Evolutionary conservation across 2,888 invertebrate species (phyloP), one percentile per base, ranked within the genome.

Genomic region (Callyntrura sp.): DNA sequence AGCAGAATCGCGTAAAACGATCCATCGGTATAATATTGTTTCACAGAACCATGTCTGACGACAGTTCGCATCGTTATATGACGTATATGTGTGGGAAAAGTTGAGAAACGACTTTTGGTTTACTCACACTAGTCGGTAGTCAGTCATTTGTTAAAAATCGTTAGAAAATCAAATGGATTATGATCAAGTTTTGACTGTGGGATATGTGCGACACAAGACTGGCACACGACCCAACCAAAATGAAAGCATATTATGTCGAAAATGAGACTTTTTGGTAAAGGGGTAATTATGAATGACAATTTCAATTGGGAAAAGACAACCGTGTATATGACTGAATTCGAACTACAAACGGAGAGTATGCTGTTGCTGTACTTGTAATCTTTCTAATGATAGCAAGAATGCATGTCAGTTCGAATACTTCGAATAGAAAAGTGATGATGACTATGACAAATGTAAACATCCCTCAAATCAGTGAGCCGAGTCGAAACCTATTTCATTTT

Each of bases 211-310:
- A 78, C 89, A 68, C 85, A 89, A 89, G 89, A 23, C 89, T 68
- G 85, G 79, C 89, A 89, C 89, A 89, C 89, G 89, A 89, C 89
- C 83, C 79, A 76, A n/a, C 20, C 60, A 85, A 73, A 20, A 28
- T 25, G 14, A 45, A 57, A 76, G 28, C 28, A 28, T 12, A 65
- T 65, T 0, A 28, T 14, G 55, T n/a, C 14, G 70, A 35, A 20
- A 65, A 35, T 28, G 48, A 79, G 28, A 79, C 70, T 20, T n/a
- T n/a, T 20, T 45, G 20, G 12, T 76, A 68, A 88, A 87, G 88
- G 88, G 88, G 88, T 88, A 88, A 88, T n/a, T n/a, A n/a, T 84
- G 88, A 88, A 88, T 78, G 88, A 88, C 88, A 84, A 88, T 88
- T 88, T 88, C n/a, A n/a, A n/a, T n/a, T n/a, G n/a, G n/a, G n/a